phyloP scores from a whole-genome alignment of 2,888 invertebrate species.

The Oscheius myriophilus region DNA sequence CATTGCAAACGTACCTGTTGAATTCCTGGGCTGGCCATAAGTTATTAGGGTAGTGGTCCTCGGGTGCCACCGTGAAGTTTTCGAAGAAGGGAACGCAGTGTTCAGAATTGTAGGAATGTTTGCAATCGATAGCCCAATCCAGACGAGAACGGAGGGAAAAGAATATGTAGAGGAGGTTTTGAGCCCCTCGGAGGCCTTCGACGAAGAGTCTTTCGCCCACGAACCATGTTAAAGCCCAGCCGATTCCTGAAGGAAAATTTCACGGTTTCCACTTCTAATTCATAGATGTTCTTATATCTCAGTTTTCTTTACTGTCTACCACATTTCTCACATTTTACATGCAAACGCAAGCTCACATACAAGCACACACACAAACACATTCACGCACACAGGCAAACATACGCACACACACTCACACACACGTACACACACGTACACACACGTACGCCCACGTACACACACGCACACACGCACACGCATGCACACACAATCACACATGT shows the following conservation, averaged over 20 bases:
- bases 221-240: conserved; percentile 58
- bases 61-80: conserved; percentile 33
- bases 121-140: conserved; percentile 47
- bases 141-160: conserved; percentile 42
- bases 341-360: too few species aligned
- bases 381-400: too few species aligned
- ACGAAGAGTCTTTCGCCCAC: conserved; percentile 45
- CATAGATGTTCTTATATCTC: not conserved
- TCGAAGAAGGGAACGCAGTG: conserved; percentile 38
- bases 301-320: not conserved
- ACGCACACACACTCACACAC: too few species aligned
- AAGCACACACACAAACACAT: too few species aligned
- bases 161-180: conserved; percentile 46
- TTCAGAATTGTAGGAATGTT: conserved; percentile 34
- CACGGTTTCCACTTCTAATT: too few species aligned
- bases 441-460: too few species aligned
- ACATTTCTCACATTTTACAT: too few species aligned
- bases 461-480: too few species aligned
- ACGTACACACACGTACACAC: too few species aligned
- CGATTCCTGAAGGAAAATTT: conserved; percentile 44
- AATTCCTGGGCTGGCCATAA: conserved; percentile 62
- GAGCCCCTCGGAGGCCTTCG: conserved; percentile 44
- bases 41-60: conserved; percentile 49
- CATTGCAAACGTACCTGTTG: conserved; percentile 47
- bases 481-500: too few species aligned